Percentiles rank a stretch among this genome's conserved stretches.
These are phyloP conservation scores for Drosophila repletoides DNA, from an alignment of 1,140 invertebrate genomes.

Conservation along the genomic window DNA sequence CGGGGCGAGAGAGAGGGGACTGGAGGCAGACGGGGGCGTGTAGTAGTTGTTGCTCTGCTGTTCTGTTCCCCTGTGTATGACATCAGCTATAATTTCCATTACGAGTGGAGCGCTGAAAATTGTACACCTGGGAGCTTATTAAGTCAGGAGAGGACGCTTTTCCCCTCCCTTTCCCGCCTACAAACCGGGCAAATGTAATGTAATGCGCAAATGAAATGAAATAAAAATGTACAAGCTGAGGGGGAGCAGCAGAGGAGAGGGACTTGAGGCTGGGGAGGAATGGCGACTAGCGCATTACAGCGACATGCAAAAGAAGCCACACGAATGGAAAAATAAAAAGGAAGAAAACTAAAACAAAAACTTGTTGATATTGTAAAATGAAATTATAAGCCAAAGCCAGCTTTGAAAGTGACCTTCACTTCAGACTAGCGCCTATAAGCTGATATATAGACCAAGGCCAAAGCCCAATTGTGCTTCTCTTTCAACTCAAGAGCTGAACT, in stretches of 20 bases:
- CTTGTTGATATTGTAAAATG: constrained; percentile 29
- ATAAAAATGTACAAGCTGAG: constrained; percentile 51
- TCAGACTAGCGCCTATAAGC: too few species aligned
- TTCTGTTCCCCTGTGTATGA: constrained; percentile 67
- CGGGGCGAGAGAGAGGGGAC: neutral
- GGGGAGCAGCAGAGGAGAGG: neutral
- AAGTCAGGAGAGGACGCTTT: too few species aligned
- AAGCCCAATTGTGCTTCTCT: too few species aligned
- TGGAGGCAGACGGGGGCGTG: constrained; percentile 1
- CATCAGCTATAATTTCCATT: constrained; percentile 81
- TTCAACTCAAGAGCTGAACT: too few species aligned
- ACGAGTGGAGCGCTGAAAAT: constrained; percentile 77
- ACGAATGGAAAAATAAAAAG: neutral
- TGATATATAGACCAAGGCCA: too few species aligned
- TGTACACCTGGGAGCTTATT: constrained; percentile 79
- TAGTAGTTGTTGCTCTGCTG: neutral
- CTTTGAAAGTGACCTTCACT: too few species aligned
- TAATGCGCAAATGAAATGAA: constrained; percentile 78
- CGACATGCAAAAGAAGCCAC: constrained; percentile 21
- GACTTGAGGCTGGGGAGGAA: neutral
- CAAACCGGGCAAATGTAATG: constrained; percentile 34
- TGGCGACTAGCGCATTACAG: constrained; percentile 18
- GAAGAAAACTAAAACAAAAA: too few species aligned
- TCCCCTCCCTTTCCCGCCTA: neutral
- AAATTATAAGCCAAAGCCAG: too few species aligned